Conservation (phyloP, 2,113 vertebrate genomes). For the Boleophthalmus pectinirostris region DNA sequence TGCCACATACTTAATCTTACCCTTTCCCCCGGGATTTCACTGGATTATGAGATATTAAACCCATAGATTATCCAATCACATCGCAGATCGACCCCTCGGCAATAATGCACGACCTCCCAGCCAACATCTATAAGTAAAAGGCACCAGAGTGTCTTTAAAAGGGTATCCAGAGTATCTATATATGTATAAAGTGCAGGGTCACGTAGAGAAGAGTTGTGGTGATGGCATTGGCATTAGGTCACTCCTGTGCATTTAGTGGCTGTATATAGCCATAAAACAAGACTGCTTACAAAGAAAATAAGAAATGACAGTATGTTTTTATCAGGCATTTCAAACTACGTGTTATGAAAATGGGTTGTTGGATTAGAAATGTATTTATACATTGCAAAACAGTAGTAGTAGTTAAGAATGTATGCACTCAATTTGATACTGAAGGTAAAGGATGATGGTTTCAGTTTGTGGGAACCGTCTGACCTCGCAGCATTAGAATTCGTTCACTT, state of each 20-base stretch:
- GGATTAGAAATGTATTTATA: no score
- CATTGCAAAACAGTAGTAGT: no score
- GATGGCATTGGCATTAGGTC: conserved; percentile 24
- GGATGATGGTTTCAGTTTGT: no score
- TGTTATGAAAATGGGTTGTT: no score
- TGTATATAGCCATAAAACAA: background rate
- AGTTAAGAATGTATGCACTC: no score
- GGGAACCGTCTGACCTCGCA: no score
- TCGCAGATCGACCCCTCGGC: conserved; percentile 58
- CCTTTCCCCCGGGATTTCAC: conserved; percentile 65
- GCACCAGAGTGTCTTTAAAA: background rate
- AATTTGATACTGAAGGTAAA: no score
- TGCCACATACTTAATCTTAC: conserved; percentile 59
- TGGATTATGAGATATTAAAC: conserved; percentile 79
- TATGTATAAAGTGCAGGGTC: background rate
- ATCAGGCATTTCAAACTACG: background rate
- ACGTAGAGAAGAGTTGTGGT: conserved; percentile 30
- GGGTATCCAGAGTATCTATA: background rate
- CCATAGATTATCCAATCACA: conserved; percentile 81
- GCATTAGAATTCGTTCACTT: no score
- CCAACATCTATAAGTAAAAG: conserved; percentile 6
- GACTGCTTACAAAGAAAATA: background rate
- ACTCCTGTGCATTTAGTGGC: background rate
- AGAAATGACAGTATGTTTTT: background rate
- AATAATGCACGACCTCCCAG: conserved; percentile 41